Evolutionary conservation across 1,140 invertebrate species (phyloP).

Genomic region (Aphis craccivora): DNA sequence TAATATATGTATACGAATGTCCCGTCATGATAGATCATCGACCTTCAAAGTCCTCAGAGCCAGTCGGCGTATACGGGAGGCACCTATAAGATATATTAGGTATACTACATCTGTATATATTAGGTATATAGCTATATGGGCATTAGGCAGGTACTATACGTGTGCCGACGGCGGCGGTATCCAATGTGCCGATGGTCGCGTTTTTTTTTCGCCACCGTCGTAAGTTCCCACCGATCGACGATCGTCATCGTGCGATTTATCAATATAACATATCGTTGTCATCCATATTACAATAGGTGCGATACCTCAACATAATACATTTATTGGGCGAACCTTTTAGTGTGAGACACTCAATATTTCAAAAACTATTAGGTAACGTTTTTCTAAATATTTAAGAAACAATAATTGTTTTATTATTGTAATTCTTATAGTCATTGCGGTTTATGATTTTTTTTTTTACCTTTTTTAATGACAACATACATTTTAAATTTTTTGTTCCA

Average conservation of each 20-base stretch:
- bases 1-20: background rate
- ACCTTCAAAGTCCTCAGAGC: conserved; percentile 19
- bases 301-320: background rate
- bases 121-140: no score
- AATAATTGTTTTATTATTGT: no score
- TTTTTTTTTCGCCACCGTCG: background rate
- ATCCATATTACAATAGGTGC: background rate
- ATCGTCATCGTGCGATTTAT: background rate
- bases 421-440: no score
- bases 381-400: background rate
- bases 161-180: background rate
- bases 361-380: background rate
- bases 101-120: background rate
- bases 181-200: background rate
- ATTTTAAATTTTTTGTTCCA: background rate
- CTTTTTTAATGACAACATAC: background rate
- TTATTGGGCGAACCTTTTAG: background rate
- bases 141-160: no score
- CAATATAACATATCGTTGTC: background rate
- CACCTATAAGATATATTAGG: background rate
- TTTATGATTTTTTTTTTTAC: background rate
- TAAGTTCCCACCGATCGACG: background rate
- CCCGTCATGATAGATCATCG: conserved; percentile 21
- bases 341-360: no score
- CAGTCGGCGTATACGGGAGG: background rate